Conservation (phyloP, 53 echinoderm and acorn worm genomes). For the Hippasteria phrygiana region DNA sequence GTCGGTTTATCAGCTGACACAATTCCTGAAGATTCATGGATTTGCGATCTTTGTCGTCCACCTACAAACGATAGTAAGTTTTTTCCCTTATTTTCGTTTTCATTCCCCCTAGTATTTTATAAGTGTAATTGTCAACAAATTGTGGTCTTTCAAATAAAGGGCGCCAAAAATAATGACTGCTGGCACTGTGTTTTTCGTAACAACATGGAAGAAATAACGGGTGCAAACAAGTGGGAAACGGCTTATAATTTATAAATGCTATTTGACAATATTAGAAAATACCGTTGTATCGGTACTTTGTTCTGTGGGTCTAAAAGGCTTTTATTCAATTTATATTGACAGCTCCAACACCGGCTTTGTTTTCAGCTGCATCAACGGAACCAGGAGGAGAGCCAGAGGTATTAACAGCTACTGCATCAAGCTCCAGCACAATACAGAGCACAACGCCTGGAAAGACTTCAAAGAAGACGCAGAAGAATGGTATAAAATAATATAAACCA, state of each 20-base stretch:
- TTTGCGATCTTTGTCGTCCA: conserved; percentile 1
- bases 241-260: no score
- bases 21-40: no score
- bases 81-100: not conserved
- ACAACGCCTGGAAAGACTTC: no score
- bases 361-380: not conserved
- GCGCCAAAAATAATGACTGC: not conserved
- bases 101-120: not conserved
- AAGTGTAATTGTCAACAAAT: not conserved
- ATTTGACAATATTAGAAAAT: no score
- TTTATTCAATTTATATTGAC: not conserved
- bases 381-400: not conserved
- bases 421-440: no score
- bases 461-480: conserved; percentile 1
- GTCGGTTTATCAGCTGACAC: no score
- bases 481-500: not conserved
- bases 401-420: not conserved
- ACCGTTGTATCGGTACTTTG: no score
- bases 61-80: not conserved
- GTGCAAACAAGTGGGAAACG: no score
- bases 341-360: not conserved
- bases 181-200: no score
- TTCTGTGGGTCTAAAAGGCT: not conserved
- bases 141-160: not conserved
- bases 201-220: not conserved